Conservation (phyloP, 2,797 vertebrate genomes). For the Phrynocephalus forsythii region DNA sequence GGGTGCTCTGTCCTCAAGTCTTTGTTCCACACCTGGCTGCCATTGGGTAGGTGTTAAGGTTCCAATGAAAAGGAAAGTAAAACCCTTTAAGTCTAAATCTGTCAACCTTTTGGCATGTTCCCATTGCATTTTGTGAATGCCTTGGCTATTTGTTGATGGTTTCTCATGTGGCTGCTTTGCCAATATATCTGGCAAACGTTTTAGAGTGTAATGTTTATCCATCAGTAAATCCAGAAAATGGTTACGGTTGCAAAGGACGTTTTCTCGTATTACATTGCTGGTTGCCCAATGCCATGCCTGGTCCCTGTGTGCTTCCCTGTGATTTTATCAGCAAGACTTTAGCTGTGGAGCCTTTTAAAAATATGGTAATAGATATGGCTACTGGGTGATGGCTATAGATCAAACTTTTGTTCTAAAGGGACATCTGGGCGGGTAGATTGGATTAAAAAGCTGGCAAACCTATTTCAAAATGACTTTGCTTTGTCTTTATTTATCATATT, state of each 20-base stretch:
- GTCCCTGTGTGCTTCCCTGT: not conserved
- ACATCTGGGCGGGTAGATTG: not conserved
- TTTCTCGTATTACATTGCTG: not conserved
- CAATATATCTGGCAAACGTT: not conserved
- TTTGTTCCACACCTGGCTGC: not conserved
- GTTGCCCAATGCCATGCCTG: not conserved
- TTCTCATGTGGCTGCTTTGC: not conserved
- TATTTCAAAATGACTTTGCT: not conserved
- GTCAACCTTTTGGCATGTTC: not conserved
- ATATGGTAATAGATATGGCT: not conserved
- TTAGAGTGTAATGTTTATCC: not conserved
- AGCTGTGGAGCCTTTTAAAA: not conserved
- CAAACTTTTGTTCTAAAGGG: constrained; percentile 1
- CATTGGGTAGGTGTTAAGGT: not conserved
- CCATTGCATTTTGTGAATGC: not conserved
- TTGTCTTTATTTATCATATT: not conserved
- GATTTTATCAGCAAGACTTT: not conserved
- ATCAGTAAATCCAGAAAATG: too few relatives aligned
- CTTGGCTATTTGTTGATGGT: not conserved
- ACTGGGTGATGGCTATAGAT: not conserved
- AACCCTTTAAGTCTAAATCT: not conserved
- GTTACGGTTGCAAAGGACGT: not conserved
- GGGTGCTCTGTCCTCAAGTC: not conserved
- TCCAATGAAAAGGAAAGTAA: not conserved
- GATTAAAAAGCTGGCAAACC: not conserved